A percentile compares a stretch with the other conserved stretches of the same genome.
Conservation (phyloP, 2,113 vertebrate genomes). For the Piprites chloris region DNA sequence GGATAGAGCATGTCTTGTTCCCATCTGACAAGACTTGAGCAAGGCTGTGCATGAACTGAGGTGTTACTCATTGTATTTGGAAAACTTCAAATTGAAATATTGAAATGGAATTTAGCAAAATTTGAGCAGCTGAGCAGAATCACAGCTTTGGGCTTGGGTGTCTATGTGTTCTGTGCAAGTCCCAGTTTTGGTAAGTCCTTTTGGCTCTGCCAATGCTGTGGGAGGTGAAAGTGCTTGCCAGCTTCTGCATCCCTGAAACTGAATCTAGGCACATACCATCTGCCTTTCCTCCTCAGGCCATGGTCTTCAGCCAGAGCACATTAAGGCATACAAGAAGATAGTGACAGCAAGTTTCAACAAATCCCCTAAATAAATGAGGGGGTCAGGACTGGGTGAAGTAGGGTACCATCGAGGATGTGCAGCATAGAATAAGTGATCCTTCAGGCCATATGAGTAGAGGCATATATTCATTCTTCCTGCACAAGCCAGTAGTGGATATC, state of each 20-base stretch:
- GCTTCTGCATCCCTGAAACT: constrained; percentile 20
- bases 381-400: neutral
- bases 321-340: neutral
- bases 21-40: neutral
- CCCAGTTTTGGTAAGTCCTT: constrained; percentile 34
- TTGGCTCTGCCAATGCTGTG: neutral
- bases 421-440: neutral
- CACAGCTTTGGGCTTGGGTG: constrained; percentile 36
- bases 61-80: constrained; percentile 34
- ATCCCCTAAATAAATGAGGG: neutral
- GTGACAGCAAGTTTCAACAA: neutral
- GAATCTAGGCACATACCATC: constrained; percentile 30
- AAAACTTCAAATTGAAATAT: constrained; percentile 46
- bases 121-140: constrained; percentile 43
- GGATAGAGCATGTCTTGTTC: neutral
- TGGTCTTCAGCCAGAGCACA: constrained; percentile 11
- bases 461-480: neutral
- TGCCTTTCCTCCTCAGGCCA: constrained; percentile 21
- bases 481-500: accelerated
- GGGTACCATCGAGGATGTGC: neutral
- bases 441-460: neutral
- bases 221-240: constrained; percentile 41
- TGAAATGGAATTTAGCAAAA: constrained; percentile 47
- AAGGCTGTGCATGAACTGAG: neutral
- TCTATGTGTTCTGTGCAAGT: constrained; percentile 34